These are phyloP conservation scores for Scelioninae gen. 1 DNA, from an alignment of 2,888 invertebrate genomes.

Conservation along the genomic window DNA sequence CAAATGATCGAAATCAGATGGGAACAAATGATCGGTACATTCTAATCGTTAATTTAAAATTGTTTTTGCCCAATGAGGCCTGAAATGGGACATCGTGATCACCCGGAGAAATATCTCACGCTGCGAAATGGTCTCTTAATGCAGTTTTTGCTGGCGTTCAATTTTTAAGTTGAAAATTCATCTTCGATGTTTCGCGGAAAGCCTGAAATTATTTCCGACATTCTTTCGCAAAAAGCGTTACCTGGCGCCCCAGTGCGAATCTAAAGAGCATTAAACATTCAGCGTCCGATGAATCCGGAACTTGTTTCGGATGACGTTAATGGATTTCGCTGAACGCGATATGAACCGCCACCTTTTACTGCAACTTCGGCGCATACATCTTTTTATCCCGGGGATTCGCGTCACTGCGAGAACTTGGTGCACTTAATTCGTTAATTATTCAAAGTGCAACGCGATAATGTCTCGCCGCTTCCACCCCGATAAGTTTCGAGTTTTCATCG, in stretches of 20 bases:
- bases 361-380: conserved; percentile 55
- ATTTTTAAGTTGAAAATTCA: too few relatives aligned
- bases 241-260: conserved; percentile 7
- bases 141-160: conserved; percentile 33
- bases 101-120: conserved; percentile 12
- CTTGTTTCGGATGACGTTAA: conserved; percentile 52
- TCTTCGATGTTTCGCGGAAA: conserved; percentile 24
- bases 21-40: conserved; percentile 64
- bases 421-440: conserved; percentile 80
- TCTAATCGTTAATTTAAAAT: conserved; percentile 69
- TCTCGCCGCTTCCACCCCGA: conserved; percentile 60
- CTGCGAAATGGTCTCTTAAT: conserved; percentile 17
- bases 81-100: conserved; percentile 5
- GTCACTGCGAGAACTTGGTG: conserved; percentile 71
- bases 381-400: conserved; percentile 57
- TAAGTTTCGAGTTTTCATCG: conserved; percentile 68
- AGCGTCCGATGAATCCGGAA: conserved; percentile 45
- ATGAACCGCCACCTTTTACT: conserved; percentile 57
- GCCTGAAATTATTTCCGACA: conserved; percentile 35
- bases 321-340: conserved; percentile 60
- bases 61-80: conserved; percentile 17
- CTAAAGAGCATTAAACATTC: conserved; percentile 42
- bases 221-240: conserved; percentile 8
- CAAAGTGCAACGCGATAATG: conserved; percentile 77
- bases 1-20: conserved; percentile 75